Conservation (phyloP, 2,797 vertebrate species). For the Podarcis siculus region DNA sequence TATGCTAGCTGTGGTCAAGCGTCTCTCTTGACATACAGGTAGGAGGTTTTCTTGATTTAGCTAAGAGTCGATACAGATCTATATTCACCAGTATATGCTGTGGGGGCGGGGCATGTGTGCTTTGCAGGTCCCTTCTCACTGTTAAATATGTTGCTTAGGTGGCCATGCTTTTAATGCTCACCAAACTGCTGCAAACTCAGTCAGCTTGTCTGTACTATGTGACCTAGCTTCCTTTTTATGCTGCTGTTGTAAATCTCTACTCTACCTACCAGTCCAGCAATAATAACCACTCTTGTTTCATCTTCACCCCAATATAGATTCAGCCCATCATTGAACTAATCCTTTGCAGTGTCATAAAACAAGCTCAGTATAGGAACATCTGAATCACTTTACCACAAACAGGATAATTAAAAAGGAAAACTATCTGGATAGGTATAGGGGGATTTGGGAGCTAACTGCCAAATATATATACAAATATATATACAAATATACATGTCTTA, state of each 20-base stretch:
- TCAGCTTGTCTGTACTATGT: background rate
- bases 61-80: background rate
- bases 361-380: background rate
- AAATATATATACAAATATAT: no score
- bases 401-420: background rate
- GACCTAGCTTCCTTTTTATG: background rate
- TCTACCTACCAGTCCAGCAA: background rate
- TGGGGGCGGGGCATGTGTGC: no score
- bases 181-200: background rate
- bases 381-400: background rate
- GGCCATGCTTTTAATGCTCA: background rate
- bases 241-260: background rate
- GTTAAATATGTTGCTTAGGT: background rate
- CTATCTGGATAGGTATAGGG: background rate
- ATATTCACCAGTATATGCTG: background rate
- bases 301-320: background rate
- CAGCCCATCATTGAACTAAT: background rate
- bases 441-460: background rate
- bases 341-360: slow-evolving; percentile 9
- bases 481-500: no score
- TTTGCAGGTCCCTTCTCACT: background rate
- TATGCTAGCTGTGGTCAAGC: background rate
- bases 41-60: background rate
- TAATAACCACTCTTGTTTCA: background rate
- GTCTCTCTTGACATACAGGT: background rate